These are phyloP conservation scores for Carlito syrichta DNA, from an alignment of 2,113 vertebrate genomes.

Conservation along the genomic window DNA sequence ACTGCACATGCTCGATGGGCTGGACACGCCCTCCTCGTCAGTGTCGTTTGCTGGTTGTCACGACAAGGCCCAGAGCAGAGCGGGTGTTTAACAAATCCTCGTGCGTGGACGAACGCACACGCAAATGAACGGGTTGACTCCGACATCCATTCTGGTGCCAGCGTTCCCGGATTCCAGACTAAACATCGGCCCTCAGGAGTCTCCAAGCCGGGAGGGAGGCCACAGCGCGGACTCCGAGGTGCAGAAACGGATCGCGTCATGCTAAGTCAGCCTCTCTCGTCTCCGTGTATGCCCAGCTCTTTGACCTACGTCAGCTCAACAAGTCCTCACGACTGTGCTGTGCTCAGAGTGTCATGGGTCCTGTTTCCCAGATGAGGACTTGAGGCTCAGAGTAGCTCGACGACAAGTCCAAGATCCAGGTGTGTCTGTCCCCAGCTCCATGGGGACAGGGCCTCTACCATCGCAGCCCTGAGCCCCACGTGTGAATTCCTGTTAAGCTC, in stretches of 20 bases:
- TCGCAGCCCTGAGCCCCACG: neutral
- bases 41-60: no score
- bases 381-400: neutral
- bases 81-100: neutral
- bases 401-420: rapidly evolving
- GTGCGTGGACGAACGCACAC: rapidly evolving
- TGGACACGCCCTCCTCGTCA: neutral
- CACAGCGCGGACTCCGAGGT: rapidly evolving
- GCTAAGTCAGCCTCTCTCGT: neutral
- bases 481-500: neutral
- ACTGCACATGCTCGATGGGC: neutral
- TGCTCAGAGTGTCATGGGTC: rapidly evolving
- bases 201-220: neutral
- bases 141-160: rapidly evolving
- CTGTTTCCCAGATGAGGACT: neutral
- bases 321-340: rapidly evolving
- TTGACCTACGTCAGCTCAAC: rapidly evolving
- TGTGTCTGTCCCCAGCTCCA: rapidly evolving
- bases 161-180: rapidly evolving
- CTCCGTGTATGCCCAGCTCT: neutral
- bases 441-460: rapidly evolving
- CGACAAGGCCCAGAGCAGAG: neutral
- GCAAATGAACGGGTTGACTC: rapidly evolving
- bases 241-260: neutral
- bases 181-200: neutral